Evolutionary conservation across 1,140 invertebrate species (phyloP).

Genomic region (Tetramorium parvispinum): DNA sequence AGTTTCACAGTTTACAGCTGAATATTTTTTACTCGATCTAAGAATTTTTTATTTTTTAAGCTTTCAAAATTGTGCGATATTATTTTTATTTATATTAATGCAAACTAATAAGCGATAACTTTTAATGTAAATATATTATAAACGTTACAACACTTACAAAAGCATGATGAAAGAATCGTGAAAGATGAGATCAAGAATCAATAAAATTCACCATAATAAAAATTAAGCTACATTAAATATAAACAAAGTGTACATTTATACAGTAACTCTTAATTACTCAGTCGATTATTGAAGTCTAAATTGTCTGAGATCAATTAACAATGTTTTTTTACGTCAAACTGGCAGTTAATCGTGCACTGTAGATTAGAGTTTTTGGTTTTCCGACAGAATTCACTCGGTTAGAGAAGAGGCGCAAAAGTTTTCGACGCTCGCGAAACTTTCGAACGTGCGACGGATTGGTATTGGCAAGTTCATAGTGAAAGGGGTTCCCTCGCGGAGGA

Average conservation of each 20-base stretch:
- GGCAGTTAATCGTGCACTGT: constrained; percentile 19
- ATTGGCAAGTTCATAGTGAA: constrained; percentile 73
- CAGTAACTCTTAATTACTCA: neutral
- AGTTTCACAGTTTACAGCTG: neutral
- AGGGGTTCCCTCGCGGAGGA: constrained; percentile 72
- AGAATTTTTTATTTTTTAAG: constrained; percentile 1
- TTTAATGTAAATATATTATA: neutral
- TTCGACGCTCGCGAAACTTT: constrained; percentile 71
- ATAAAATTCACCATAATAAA: neutral
- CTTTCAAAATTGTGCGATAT: neutral
- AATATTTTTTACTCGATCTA: neutral
- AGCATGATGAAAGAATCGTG: neutral
- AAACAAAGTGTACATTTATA: neutral
- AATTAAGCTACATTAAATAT: neutral
- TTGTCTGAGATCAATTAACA: neutral
- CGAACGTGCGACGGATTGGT: constrained; percentile 63
- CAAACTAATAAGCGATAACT: neutral
- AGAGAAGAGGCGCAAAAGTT: constrained; percentile 69
- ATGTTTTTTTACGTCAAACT: neutral
- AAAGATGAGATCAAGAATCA: neutral
- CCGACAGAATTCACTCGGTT: constrained; percentile 65
- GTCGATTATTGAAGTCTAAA: neutral
- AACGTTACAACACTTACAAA: neutral
- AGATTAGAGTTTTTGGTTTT: constrained; percentile 54
- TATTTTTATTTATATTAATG: neutral